These are phyloP conservation scores for Punctoribates punctum DNA, from an alignment of 2,888 invertebrate genomes.

Conservation along the genomic window DNA sequence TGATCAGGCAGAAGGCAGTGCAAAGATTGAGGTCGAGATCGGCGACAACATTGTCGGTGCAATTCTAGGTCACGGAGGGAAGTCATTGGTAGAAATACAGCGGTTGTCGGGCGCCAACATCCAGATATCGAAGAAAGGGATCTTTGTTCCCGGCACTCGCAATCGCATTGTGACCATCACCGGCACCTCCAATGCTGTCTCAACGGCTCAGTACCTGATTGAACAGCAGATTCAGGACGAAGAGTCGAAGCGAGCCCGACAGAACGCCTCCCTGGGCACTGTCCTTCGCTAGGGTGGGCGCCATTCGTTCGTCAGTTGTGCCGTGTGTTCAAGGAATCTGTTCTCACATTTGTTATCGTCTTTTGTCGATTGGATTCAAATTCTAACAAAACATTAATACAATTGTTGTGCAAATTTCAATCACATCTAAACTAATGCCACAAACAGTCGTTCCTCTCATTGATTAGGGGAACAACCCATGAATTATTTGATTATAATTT, in stretches of 20 bases:
- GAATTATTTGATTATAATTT: constrained; percentile 20
- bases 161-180: constrained; percentile 95
- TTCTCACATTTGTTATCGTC: constrained; percentile 31
- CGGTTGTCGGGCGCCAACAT: constrained; percentile 95
- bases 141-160: constrained; percentile 92
- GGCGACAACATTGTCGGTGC: constrained; percentile 92
- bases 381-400: constrained; percentile 11
- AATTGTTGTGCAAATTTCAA: constrained; percentile 22
- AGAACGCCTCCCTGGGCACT: constrained; percentile 23
- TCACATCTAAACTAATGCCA: constrained; percentile 5
- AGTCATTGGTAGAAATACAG: constrained; percentile 94
- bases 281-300: constrained; percentile 19
- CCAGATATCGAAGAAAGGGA: constrained; percentile 97
- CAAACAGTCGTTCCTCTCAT: neutral
- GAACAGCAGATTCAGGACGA: constrained; percentile 94
- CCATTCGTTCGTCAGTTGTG: neutral
- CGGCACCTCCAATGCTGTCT: constrained; percentile 81
- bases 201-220: constrained; percentile 88
- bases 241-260: constrained; percentile 72
- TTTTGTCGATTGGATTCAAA: constrained; percentile 25
- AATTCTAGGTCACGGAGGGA: constrained; percentile 89
- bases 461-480: neutral
- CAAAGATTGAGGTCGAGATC: constrained; percentile 79
- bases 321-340: constrained; percentile 19
- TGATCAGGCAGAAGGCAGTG: constrained; percentile 48